Evolutionary conservation across 1,140 invertebrate species (phyloP), one percentile per base, ranked within the genome.

Genomic region (Schmidtea mediterranea): DNA sequence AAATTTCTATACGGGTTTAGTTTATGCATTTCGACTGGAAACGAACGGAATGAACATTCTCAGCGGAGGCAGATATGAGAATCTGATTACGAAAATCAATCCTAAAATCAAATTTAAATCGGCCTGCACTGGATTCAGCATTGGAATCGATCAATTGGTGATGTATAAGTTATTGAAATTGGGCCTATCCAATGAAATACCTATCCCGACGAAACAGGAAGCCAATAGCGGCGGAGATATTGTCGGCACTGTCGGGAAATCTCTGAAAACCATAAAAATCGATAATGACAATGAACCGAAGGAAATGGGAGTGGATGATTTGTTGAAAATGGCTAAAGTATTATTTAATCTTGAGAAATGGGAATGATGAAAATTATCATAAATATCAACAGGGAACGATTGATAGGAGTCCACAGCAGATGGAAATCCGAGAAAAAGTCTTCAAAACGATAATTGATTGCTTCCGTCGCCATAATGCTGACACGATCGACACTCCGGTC

Each of bases 1-100:
- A 36, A 90, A 98, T 70, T 98, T 98, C 66, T 98, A 98, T 57
- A 98, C 92, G 9, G 92, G 89, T 39, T 75, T 94, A 39, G 97
- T 97, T 57, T 97, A 84, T 69, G 90, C 97, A 74, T 86, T 82
- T 52, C 72, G 92, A 51, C 69, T 94, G 26, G 5, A 32, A 32
- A 6, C 26, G 26, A 32, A 32, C 10, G 26, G 26, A 32, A 32
- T 32, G 26, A 32, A 32, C 10, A 6, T 32, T 6, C 26, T 32
- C 26, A 32, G 83, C 37, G 92, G 92, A 21, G 92, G 90, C 5
- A 73, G 92, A 26, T 98, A 98, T 59, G 92, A 98, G 63, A 83
- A 84, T 57, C 72, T 98, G 13, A 90, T 98, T 1, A 83, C 82
- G 1, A 92, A 94, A 82, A 32, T 32, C 3, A 94, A 98, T n/a